A percentile compares a stretch with the other conserved stretches of the same genome.
Evolutionary conservation across 2,113 vertebrate species (phyloP).

Genomic region (Origma solitaria): DNA sequence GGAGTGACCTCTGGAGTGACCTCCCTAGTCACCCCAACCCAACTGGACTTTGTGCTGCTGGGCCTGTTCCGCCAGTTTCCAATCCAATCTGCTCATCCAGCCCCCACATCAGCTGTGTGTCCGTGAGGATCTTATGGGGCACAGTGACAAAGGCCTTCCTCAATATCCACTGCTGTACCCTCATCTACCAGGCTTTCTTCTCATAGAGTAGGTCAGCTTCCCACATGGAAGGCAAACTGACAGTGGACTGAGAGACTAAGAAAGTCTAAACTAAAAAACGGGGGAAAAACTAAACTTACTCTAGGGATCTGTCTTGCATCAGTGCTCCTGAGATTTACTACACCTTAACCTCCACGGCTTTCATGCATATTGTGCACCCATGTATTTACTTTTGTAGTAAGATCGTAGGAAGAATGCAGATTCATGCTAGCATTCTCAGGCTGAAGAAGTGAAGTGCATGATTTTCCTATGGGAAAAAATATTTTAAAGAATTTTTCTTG

Average conservation of each 20-base stretch:
- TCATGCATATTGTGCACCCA: background rate
- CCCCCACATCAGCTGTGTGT: rapidly evolving
- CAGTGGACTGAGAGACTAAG: background rate
- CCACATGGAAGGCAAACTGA: background rate
- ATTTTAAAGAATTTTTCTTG: slow-evolving; percentile 32
- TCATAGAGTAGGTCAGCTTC: background rate
- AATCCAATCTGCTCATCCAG: background rate
- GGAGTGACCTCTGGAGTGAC: background rate
- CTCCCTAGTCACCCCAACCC: background rate
- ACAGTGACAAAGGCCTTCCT: background rate
- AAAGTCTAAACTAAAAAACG: background rate
- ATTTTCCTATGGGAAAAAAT: slow-evolving; percentile 61
- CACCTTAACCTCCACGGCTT: background rate
- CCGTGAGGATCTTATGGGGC: background rate
- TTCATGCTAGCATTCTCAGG: background rate
- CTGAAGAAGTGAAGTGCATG: background rate
- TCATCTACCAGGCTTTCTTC: background rate
- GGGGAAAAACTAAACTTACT: background rate
- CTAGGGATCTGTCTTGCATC: background rate
- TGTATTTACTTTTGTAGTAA: background rate
- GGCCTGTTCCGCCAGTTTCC: background rate
- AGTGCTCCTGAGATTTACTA: background rate
- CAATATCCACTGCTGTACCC: background rate
- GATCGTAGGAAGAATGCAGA: background rate
- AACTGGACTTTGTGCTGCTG: background rate